Evolutionary conservation across 2,113 vertebrate species (phyloP).

Genomic region (Lethenteron camtschaticum): DNA sequence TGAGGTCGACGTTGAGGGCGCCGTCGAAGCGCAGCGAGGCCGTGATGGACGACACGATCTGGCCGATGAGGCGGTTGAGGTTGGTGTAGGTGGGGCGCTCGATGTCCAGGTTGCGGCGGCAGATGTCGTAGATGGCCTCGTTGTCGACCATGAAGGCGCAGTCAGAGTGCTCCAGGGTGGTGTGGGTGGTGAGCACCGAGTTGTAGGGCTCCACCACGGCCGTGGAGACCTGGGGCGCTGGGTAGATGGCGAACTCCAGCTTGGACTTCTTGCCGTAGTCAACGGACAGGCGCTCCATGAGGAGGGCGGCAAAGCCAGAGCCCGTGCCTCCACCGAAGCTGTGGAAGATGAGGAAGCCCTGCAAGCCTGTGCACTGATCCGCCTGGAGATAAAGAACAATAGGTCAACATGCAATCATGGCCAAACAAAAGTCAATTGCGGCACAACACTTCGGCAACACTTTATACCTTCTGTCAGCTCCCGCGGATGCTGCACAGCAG

Average conservation of each 20-base stretch:
- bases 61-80: slow-evolving; percentile 25
- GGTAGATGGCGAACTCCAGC: slow-evolving; percentile 69
- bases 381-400: slow-evolving; percentile 13
- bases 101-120: slow-evolving; percentile 25
- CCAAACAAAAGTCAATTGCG: no score
- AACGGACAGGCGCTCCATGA: slow-evolving; percentile 71
- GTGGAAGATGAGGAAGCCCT: slow-evolving; percentile 45
- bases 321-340: slow-evolving; percentile 43
- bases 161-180: slow-evolving; percentile 41
- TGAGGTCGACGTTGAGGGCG: slow-evolving; percentile 27
- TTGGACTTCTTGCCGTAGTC: slow-evolving; percentile 76
- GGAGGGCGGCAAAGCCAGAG: slow-evolving; percentile 46
- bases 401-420: no score
- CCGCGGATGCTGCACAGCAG: no score
- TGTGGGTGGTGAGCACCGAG: slow-evolving; percentile 38
- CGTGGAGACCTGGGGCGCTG: slow-evolving; percentile 43
- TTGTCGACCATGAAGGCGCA: slow-evolving; percentile 50
- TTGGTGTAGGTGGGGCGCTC: slow-evolving; percentile 26
- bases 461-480: no score
- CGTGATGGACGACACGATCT: slow-evolving; percentile 29
- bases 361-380: slow-evolving; percentile 38
- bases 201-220: slow-evolving; percentile 47
- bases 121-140: slow-evolving; percentile 25
- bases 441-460: no score
- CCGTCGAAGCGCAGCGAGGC: slow-evolving; percentile 26